phyloP scores from a whole-genome alignment of 2,797 vertebrate genomes.

The Hozukius guyotensis region DNA sequence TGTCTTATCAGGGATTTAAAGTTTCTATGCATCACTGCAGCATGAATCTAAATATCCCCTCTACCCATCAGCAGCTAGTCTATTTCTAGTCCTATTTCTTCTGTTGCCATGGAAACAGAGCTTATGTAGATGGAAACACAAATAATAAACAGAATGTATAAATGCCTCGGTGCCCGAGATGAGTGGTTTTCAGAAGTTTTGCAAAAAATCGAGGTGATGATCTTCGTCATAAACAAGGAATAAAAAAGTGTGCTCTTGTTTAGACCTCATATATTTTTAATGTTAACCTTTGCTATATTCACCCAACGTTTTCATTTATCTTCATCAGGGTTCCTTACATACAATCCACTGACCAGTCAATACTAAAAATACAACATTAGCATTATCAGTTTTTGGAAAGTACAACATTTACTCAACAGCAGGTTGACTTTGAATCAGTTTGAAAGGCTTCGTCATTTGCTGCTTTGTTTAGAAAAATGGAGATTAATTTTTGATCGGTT shows the following conservation, averaged over 20 bases:
- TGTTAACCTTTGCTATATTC: background rate
- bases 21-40: constrained; percentile 27
- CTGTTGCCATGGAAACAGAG: constrained; percentile 63
- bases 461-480: background rate
- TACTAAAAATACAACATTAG: background rate
- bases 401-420: background rate
- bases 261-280: background rate
- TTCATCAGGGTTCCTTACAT: background rate
- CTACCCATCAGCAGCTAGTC: constrained; percentile 21
- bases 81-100: constrained; percentile 15
- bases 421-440: background rate
- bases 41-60: constrained; percentile 39
- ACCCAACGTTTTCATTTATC: background rate
- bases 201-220: background rate
- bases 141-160: constrained; percentile 27
- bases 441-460: background rate
- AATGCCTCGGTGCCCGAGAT: constrained; percentile 15
- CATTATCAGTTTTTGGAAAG: background rate
- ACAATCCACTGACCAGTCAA: background rate
- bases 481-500: background rate
- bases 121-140: constrained; percentile 40
- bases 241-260: background rate
- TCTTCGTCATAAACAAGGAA: background rate
- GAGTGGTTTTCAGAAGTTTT: constrained; percentile 12
- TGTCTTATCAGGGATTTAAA: constrained; percentile 34